Percentiles rank a stretch among this genome's conserved stretches.
These are phyloP conservation scores for Syngnathus rostellatus DNA, from an alignment of 2,797 vertebrate genomes.

Conservation along the genomic window DNA sequence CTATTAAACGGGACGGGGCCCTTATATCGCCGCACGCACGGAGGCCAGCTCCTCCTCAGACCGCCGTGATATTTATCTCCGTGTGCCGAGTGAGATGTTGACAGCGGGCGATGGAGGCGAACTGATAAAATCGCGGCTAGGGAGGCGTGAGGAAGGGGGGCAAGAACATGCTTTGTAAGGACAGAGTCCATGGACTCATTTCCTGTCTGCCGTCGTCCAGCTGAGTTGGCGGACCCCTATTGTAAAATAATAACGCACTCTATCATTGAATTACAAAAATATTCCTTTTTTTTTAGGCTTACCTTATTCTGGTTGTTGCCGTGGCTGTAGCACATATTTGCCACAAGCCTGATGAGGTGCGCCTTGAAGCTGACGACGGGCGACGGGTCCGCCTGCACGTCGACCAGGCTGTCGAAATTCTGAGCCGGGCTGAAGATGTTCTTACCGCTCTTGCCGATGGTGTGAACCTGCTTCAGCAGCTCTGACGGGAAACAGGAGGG, in stretches of 20 bases:
- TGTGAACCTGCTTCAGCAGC: constrained; percentile 78
- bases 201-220: constrained; percentile 11
- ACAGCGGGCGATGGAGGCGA: constrained; percentile 30
- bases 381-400: constrained; percentile 44
- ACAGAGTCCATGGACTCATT: constrained; percentile 10
- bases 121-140: constrained; percentile 32
- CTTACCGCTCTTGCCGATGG: constrained; percentile 73
- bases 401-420: constrained; percentile 59
- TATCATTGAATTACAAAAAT: background rate
- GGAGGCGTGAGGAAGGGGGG: constrained; percentile 17
- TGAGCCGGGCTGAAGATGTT: constrained; percentile 79
- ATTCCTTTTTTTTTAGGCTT: background rate
- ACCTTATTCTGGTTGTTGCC: constrained; percentile 85
- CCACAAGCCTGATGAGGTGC: constrained; percentile 89
- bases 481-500: constrained; percentile 54
- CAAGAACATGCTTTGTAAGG: constrained; percentile 20
- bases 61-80: constrained; percentile 36
- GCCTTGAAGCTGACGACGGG: constrained; percentile 85
- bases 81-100: constrained; percentile 32
- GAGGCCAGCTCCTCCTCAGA: constrained; percentile 23
- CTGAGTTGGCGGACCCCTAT: background rate
- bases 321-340: constrained; percentile 85
- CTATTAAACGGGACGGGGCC: constrained; percentile 45
- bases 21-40: constrained; percentile 28
- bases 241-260: constrained; percentile 13